Base-by-base conservation (phyloP, 2,888 invertebrate species). In the Apeira syringaria region DNA sequence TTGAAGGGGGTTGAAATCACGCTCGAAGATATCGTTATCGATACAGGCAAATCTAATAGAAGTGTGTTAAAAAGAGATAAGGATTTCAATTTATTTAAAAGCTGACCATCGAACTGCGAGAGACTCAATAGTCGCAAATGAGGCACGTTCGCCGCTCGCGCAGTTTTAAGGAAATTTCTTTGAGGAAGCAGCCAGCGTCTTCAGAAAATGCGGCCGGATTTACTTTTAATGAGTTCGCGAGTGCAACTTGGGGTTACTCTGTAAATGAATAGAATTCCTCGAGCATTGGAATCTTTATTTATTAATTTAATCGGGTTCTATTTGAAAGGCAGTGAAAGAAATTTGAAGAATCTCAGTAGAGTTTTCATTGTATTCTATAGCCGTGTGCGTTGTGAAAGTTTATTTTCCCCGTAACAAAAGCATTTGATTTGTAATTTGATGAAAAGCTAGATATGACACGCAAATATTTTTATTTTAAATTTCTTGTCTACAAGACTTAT, bases 201-300 rank as follows among this genome's bases (percentile, higher is more conserved):
- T 83, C 83, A 76, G 82, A 86, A 86, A 86, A 81, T 82, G 82
- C 86, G 75, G 63, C 74, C 71, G 79, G 85, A 86, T 88, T 86
- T 85, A 83, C 82, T 87, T 88, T 88, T 88, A 89, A 89, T 88
- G 87, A 89, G 85, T 87, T 80, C 72, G 74, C 78, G 77, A 75
- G 78, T 75, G 73, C 79, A 79, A 82, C 74, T 84, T 76, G 77
- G 69, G 81, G 75, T 79, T 84, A 80, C 81, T 82, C 80, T 79
- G 73, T 77, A 72, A 80, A 82, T 80, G 74, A 84, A 85, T 80
- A 64, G 74, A 76, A 70, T 69, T 58, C 64, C 61, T 60, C 56
- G 59, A 53, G 60, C 56, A 64, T 61, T 56, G 63, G 57, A 59
- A 61, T 67, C 56, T 54, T 61, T 62, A 64, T 69, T 69, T 61